These are phyloP conservation scores for Urocolius indicus DNA, from an alignment of 2,113 vertebrate species.

Conservation along the genomic window DNA sequence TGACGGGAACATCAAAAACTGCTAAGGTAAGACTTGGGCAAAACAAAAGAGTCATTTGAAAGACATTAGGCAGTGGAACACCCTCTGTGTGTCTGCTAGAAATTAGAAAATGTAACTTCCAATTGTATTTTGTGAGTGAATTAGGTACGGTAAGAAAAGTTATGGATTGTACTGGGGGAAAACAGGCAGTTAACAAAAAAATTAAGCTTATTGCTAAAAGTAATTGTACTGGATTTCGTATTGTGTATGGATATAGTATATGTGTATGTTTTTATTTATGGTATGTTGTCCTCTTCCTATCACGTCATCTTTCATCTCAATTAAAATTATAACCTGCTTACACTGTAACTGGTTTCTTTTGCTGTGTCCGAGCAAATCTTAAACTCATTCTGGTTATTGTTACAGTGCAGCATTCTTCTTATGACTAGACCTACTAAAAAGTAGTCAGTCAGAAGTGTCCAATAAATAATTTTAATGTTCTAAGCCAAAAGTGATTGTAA, in stretches of 20 bases:
- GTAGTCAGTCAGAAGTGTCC: neutral
- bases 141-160: neutral
- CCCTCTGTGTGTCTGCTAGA: neutral
- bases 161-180: neutral
- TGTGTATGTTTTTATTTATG: neutral
- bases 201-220: neutral
- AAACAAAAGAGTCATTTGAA: accelerated
- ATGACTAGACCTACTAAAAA: neutral
- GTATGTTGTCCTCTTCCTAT: neutral
- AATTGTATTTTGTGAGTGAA: neutral
- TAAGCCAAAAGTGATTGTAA: neutral
- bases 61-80: neutral
- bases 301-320: neutral
- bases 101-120: neutral
- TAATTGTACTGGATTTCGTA: neutral
- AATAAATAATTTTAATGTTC: neutral
- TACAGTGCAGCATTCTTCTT: neutral
- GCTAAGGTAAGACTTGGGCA: conserved; percentile 72
- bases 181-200: neutral
- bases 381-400: neutral
- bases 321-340: neutral
- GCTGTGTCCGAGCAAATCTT: neutral
- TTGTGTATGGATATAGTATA: neutral
- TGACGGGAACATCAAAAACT: conserved; percentile 58
- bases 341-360: neutral